A percentile compares a stretch with the other conserved stretches of the same genome.
phyloP scores from a whole-genome alignment of 1,140 invertebrate species.

The Lycorma delicatula region DNA sequence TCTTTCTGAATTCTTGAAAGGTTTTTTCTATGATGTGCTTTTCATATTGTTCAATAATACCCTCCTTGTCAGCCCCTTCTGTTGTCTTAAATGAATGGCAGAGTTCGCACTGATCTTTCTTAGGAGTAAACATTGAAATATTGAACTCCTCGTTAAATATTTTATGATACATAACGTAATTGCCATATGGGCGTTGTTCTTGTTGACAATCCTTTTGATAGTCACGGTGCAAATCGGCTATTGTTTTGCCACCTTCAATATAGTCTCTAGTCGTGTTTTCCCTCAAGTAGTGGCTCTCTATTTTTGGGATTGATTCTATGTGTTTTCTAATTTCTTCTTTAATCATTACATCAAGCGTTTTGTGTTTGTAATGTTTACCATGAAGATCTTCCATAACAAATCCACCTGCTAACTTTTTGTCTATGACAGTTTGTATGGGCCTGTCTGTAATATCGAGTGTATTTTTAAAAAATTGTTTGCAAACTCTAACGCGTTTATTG shows the following conservation, averaged over 20 bases:
- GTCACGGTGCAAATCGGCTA: conserved; percentile 33
- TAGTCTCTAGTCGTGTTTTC: conserved; percentile 29
- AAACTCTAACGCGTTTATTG: background rate
- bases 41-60: background rate
- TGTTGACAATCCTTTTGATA: conserved; percentile 25
- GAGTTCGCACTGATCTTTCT: conserved; percentile 19
- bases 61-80: background rate
- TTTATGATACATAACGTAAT: conserved; percentile 28
- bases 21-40: conserved; percentile 6
- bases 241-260: conserved; percentile 33
- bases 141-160: conserved; percentile 35
- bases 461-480: background rate
- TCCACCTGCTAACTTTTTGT: background rate
- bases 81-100: background rate
- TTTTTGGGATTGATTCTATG: conserved; percentile 32
- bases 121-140: conserved; percentile 22
- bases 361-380: conserved; percentile 23
- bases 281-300: conserved; percentile 34
- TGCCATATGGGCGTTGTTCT: background rate
- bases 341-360: conserved; percentile 26
- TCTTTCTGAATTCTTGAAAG: conserved; percentile 6
- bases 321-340: conserved; percentile 31
- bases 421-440: background rate
- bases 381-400: background rate
- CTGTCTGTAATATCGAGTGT: background rate